phyloP scores from a whole-genome alignment of 2,113 vertebrate species.

The Osmerus mordax region DNA sequence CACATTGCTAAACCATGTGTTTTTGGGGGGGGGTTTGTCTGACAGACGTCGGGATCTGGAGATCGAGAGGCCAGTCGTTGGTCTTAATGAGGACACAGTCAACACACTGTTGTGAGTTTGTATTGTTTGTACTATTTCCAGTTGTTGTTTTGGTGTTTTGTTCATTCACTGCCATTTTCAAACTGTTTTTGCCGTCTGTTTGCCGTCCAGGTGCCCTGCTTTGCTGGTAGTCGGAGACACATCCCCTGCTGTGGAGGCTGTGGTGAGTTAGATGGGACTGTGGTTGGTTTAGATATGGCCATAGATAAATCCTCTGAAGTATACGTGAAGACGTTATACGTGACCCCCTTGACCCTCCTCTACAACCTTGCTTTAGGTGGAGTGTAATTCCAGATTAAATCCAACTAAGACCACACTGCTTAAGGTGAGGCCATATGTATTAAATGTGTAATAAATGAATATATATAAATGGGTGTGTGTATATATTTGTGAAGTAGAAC shows the following conservation, averaged over 20 bases:
- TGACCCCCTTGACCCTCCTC: not conserved
- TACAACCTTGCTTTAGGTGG: conserved; percentile 77
- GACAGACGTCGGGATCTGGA: conserved; percentile 89
- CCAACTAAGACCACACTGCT: conserved; percentile 91
- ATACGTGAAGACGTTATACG: no score
- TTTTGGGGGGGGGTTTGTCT: not conserved
- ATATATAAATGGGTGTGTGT: not conserved
- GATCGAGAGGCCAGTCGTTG: conserved; percentile 85
- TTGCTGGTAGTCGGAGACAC: conserved; percentile 94
- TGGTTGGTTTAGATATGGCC: not conserved
- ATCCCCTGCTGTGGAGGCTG: conserved; percentile 91
- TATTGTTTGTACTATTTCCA: not conserved
- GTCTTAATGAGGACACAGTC: conserved; percentile 78
- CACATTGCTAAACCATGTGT: not conserved
- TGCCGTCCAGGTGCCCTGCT: conserved; percentile 78
- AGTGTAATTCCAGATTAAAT: conserved; percentile 96
- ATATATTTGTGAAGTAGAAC: not conserved
- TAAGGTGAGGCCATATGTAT: conserved; percentile 73
- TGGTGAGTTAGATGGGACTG: conserved; percentile 74
- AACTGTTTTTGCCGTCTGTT: not conserved
- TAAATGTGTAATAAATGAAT: not conserved
- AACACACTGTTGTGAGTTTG: conserved; percentile 87
- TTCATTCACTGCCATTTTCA: not conserved
- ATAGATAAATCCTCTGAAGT: not conserved
- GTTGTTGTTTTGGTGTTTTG: not conserved